Base-by-base conservation (phyloP, 1,140 invertebrate species). In the Drosophila tsacasi region DNA sequence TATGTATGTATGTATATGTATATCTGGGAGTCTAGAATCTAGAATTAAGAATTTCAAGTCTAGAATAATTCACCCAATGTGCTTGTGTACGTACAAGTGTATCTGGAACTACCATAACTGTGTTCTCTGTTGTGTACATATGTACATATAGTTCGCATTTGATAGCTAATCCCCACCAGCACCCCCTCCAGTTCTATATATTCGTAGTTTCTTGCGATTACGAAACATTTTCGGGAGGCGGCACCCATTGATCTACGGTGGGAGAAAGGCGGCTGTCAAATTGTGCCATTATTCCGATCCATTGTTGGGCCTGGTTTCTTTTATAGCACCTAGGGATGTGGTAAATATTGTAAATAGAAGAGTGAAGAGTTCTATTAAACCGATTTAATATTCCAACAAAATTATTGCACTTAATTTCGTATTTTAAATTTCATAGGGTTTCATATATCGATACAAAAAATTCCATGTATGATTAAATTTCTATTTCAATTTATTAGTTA, bases 101-200 rank as follows among this genome's bases (percentile, higher is more conserved):
- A 50, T 71, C 52, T 40, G 66, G 66, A 69, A 55, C 42, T n/a
- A n/a, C n/a, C n/a, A n/a, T 40, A 21, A 13, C 25, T 61, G 62
- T 61, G 25, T 59, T 42, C n/a, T 46, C 25, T 39, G 57, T 19
- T 17, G 23, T 61, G 9, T 25, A 50, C 69, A 50, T 50, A 35
- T 49, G 42, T 71, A 23, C 21, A 25, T 23, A 37, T n/a, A 50
- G 52, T 30, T 72, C 27, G 44, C 37, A 37, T 72, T 73, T 50
- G 54, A 42, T 72, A 72, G 67, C 47, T 25, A 19, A 71, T 8
- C 3, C n/a, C 27, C 49, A 12, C n/a, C n/a, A n/a, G n/a, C n/a
- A 6, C n/a, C 40, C 17, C 63, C 23, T 12, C 13, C 6, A 17
- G 21, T 15, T 47, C 21, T 23, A 6, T 65, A 6, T 17, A 32